Evolutionary conservation across 2,888 invertebrate genomes (phyloP).

Genomic region (Orthonevra nobilis): DNA sequence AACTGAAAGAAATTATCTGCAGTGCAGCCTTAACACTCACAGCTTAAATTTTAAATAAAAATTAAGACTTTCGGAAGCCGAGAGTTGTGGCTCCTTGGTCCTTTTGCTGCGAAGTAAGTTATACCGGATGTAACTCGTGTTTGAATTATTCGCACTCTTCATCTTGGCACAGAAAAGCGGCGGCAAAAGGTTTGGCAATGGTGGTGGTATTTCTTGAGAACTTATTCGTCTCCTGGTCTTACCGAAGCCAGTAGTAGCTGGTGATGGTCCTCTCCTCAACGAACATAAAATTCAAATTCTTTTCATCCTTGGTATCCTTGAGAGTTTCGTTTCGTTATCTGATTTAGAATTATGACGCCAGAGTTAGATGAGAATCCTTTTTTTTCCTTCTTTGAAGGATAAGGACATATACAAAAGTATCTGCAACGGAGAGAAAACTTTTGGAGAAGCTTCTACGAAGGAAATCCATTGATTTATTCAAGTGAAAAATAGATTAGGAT

Average conservation of each 20-base stretch:
- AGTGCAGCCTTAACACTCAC: neutral
- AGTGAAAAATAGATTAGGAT: slow-evolving; percentile 56
- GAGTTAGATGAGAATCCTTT: slow-evolving; percentile 13
- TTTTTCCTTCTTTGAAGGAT: neutral
- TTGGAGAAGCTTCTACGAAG: slow-evolving; percentile 46
- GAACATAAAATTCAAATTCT: slow-evolving; percentile 58
- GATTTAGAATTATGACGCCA: slow-evolving; percentile 52
- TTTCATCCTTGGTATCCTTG: slow-evolving; percentile 54
- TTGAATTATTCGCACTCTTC: slow-evolving; percentile 53
- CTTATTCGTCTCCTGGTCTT: neutral
- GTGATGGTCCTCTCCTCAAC: slow-evolving; percentile 15
- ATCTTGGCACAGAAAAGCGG: slow-evolving; percentile 21
- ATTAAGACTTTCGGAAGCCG: neutral
- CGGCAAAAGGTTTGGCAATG: neutral
- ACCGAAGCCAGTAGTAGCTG: too few species aligned
- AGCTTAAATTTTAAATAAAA: slow-evolving; percentile 2
- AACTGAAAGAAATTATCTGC: slow-evolving; percentile 20
- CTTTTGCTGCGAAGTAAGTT: too few species aligned
- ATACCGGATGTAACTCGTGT: slow-evolving; percentile 18
- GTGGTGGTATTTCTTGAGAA: slow-evolving; percentile 16
- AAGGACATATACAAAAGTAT: slow-evolving; percentile 34
- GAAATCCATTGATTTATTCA: slow-evolving; percentile 62
- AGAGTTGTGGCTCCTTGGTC: neutral
- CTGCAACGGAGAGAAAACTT: slow-evolving; percentile 62
- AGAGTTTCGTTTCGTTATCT: slow-evolving; percentile 63